These are phyloP conservation scores for Acleris sparsana DNA, from an alignment of 2,888 invertebrate genomes.

Conservation along the genomic window DNA sequence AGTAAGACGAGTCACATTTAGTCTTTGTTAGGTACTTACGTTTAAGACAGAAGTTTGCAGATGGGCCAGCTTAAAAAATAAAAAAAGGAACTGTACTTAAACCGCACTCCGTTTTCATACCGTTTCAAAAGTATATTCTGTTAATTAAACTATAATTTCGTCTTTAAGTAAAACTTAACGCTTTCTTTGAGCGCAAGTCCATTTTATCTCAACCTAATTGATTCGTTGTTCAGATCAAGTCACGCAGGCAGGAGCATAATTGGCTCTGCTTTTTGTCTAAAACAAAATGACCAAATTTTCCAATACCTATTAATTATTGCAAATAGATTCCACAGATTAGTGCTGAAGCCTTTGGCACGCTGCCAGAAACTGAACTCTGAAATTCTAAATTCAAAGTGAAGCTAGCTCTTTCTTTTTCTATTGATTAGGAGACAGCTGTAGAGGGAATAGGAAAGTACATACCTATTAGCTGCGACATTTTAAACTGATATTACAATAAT, in stretches of 20 bases:
- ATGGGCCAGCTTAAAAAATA: no score
- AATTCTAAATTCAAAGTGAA: no score
- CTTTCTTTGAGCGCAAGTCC: conserved; percentile 9
- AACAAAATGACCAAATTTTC: neutral
- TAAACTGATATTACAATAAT: conserved; percentile 8
- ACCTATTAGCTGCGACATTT: neutral
- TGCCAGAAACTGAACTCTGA: neutral
- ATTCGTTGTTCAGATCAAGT: conserved; percentile 14
- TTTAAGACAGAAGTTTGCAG: no score
- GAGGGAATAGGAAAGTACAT: no score
- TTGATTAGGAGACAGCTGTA: no score
- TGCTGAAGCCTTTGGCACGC: conserved; percentile 1
- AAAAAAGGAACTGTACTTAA: no score
- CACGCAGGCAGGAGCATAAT: conserved; percentile 13
- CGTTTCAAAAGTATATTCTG: neutral
- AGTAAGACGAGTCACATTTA: no score
- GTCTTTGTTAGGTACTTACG: no score
- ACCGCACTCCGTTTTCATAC: no score
- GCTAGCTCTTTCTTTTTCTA: no score
- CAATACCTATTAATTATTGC: no score
- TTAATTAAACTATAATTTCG: conserved; percentile 9
- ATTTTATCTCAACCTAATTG: conserved; percentile 13
- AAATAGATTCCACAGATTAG: no score
- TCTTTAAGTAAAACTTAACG: conserved; percentile 6
- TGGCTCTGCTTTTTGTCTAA: neutral